Evolutionary conservation across 2,888 invertebrate genomes (phyloP), one percentile per base, ranked within the genome.

Genomic region (Uloborus plumipes): DNA sequence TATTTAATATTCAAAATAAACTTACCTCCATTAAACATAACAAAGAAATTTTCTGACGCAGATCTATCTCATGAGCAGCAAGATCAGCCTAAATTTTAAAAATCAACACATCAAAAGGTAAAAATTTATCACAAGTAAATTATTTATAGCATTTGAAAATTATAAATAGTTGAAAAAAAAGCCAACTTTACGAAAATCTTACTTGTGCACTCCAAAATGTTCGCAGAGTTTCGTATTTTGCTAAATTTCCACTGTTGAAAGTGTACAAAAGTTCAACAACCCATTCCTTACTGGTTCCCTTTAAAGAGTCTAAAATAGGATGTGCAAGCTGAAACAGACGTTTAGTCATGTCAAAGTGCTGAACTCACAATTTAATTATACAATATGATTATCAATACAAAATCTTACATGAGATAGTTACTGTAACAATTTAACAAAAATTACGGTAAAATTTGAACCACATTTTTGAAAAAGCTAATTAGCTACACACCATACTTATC

Each of bases 21-120:
- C 87, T 86, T 86, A 93, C 93, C 92, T 98, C 97, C 98, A 99
- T 99, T 0, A 99, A 91, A 88, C 98, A 97, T 18, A 99, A 91
- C 22, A 99, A 91, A 0, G 96, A 96, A 84, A 99, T 97, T 90
- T 99, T 99, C 89, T 96, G 95, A 22, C 95, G 90, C 86, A 98
- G 90, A 87, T 93, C 93, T 0, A 93, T 89, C 88, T 97, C 96
- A 85, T 95, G 94, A 0, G 94, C 93, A 14, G 92, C 92, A 22
- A 98, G 90, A 89, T 97, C 97, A 0, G 95, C 94, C 86, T 96
- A 94, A n/a, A 71, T 22, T 51, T 39, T 67, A 51, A n/a, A 50
- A 53, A 16, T 51, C 39, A 16, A 39, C 13, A 22, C 6, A 50
- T 70, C 20, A 7, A 16, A 55, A 18, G 16, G 9, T 15, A 64